phyloP scores from a whole-genome alignment of 2,888 invertebrate species.

The Lasius fuliginosus region DNA sequence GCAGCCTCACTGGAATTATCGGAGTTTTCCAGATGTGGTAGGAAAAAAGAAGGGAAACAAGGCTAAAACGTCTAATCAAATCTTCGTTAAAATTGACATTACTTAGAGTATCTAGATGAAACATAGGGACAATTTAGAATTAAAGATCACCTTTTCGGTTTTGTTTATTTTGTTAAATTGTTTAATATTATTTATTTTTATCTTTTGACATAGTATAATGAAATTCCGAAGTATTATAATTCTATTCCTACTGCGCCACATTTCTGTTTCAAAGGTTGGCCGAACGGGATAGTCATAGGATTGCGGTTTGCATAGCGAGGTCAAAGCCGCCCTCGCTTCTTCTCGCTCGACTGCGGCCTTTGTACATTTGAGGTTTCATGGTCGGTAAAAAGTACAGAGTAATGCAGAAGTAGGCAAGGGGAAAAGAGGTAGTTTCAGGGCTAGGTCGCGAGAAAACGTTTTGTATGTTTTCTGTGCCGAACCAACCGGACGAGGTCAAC shows the following conservation, averaged over 20 bases:
- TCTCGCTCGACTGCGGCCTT: constrained; percentile 76
- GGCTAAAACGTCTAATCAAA: background rate
- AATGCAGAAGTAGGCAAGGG: constrained; percentile 56
- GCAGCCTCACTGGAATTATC: constrained; percentile 69
- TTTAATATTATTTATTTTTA: constrained; percentile 2
- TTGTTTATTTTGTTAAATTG: background rate
- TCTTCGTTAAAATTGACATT: background rate
- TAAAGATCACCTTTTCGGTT: background rate
- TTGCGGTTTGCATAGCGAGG: constrained; percentile 74
- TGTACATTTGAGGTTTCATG: constrained; percentile 81
- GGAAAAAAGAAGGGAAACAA: constrained; percentile 25
- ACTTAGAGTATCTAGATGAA: background rate
- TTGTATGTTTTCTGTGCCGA: constrained; percentile 68
- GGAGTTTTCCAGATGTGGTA: constrained; percentile 53
- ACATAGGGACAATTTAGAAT: background rate
- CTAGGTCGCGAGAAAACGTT: constrained; percentile 71
- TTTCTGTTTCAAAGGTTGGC: constrained; percentile 29
- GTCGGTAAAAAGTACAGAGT: constrained; percentile 78
- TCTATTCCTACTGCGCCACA: background rate
- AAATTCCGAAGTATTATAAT: constrained; percentile 20
- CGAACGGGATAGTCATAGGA: constrained; percentile 65
- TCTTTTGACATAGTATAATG: background rate
- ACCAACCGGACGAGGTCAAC: constrained; percentile 62
- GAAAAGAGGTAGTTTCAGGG: constrained; percentile 56
- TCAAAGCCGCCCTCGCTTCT: constrained; percentile 72